phyloP scores from a whole-genome alignment of 2,113 vertebrate species.

The Suncus etruscus region DNA sequence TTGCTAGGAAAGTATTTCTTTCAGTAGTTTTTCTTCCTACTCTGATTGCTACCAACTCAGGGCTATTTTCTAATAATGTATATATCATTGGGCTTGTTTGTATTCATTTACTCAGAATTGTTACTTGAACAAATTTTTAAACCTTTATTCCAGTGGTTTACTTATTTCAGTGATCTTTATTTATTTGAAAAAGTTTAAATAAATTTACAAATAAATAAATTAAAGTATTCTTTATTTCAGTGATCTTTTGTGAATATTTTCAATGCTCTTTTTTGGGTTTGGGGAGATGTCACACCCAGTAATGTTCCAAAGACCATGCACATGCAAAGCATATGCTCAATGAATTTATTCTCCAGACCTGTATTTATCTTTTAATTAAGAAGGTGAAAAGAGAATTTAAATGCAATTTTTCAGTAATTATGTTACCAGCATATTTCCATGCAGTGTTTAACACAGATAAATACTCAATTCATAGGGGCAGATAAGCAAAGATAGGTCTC shows the following conservation, averaged over 20 bases:
- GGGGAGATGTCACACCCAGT: no score
- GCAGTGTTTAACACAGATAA: background rate
- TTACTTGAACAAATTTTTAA: slow-evolving; percentile 35
- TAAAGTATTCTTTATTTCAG: no score
- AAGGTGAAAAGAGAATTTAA: slow-evolving; percentile 9
- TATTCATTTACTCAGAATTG: background rate
- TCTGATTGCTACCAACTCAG: background rate
- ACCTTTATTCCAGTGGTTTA: background rate
- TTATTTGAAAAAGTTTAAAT: no score
- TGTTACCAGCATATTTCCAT: background rate
- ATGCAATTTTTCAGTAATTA: background rate
- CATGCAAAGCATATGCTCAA: no score
- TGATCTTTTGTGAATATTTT: slow-evolving; percentile 7
- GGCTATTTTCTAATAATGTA: background rate
- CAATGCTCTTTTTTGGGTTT: slow-evolving; percentile 8
- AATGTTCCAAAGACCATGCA: no score
- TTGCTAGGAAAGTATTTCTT: background rate
- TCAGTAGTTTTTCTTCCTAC: background rate
- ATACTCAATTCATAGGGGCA: background rate
- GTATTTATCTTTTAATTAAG: no score
- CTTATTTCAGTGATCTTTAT: no score
- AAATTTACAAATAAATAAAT: no score
- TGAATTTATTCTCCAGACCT: no score
- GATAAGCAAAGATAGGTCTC: background rate
- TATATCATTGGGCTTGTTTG: background rate